A percentile compares a stretch with the other conserved stretches of the same genome.
These are phyloP conservation scores for Kradibia gibbosae DNA, from an alignment of 1,140 invertebrate species.

Conservation along the genomic window DNA sequence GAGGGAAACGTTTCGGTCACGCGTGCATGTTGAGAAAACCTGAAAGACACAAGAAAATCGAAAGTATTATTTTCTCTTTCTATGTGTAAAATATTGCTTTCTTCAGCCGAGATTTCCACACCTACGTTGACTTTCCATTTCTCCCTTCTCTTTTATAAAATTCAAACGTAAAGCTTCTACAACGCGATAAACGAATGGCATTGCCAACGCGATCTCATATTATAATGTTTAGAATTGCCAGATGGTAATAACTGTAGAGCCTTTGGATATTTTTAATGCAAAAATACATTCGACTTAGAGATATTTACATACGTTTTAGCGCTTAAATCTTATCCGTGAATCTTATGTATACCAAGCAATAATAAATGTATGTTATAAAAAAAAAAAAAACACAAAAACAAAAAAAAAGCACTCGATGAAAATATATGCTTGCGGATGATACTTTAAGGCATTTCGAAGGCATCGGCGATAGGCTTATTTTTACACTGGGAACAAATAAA, in stretches of 20 bases:
- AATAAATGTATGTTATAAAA: not conserved
- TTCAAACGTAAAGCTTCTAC: not conserved
- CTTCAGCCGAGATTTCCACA: not conserved
- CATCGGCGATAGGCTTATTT: not conserved
- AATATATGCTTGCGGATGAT: too few relatives aligned
- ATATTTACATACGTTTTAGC: too few relatives aligned
- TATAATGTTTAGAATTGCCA: too few relatives aligned
- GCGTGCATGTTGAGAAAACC: not conserved
- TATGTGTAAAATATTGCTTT: constrained; percentile 11
- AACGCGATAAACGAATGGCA: not conserved
- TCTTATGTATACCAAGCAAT: not conserved
- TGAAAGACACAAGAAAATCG: not conserved
- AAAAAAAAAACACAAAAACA: not conserved
- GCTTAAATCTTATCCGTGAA: not conserved
- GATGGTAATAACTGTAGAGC: too few relatives aligned
- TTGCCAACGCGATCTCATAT: too few relatives aligned
- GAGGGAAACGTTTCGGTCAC: not conserved
- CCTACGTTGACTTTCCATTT: constrained; percentile 18
- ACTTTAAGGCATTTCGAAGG: not conserved
- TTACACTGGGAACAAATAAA: not conserved
- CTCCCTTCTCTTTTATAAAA: constrained; percentile 5
- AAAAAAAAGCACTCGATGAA: too few relatives aligned
- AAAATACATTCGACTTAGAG: too few relatives aligned
- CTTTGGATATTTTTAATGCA: too few relatives aligned
- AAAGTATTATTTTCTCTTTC: not conserved